Percentiles rank a stretch among this genome's conserved stretches.
phyloP scores from a whole-genome alignment of 35 echinoderm and acorn worm genomes.

The Heliocidaris tuberculata region DNA sequence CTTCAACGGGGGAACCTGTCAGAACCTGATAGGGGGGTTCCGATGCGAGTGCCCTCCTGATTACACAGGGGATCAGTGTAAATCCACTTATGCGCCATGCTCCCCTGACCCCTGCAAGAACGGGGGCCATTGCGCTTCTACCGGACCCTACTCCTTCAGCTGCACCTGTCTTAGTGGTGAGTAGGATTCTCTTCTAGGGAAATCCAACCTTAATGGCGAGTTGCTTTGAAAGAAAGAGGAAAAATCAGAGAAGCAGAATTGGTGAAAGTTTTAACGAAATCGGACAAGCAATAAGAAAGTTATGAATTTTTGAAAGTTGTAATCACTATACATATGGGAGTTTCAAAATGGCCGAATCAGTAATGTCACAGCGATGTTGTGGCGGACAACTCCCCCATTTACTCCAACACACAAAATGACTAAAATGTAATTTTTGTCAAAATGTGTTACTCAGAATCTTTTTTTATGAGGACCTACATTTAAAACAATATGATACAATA shows the following conservation, averaged over 20 bases:
- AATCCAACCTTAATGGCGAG: background rate
- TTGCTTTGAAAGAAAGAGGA: too few species aligned
- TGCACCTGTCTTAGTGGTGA: slow-evolving; percentile 48
- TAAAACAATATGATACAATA: too few species aligned
- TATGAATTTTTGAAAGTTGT: too few species aligned
- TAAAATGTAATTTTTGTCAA: too few species aligned
- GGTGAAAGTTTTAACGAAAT: too few species aligned
- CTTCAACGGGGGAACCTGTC: slow-evolving; percentile 58
- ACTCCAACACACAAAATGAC: too few species aligned
- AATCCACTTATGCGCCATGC: slow-evolving; percentile 25
- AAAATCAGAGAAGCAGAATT: background rate
- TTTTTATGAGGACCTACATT: too few species aligned
- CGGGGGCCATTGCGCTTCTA: slow-evolving; percentile 12
- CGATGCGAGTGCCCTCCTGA: slow-evolving; percentile 13
- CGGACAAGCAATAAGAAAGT: background rate
- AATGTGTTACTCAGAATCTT: too few species aligned
- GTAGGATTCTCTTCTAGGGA: background rate
- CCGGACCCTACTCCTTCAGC: slow-evolving; percentile 29
- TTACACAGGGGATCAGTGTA: slow-evolving; percentile 33
- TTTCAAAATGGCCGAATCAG: too few species aligned
- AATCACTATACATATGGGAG: too few species aligned
- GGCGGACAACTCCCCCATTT: too few species aligned
- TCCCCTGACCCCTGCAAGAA: slow-evolving; percentile 44
- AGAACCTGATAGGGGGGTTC: slow-evolving; percentile 34
- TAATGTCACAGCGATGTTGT: too few species aligned